These are phyloP conservation scores for Drosophila varians DNA, from an alignment of 1,140 invertebrate species.

Conservation along the genomic window DNA sequence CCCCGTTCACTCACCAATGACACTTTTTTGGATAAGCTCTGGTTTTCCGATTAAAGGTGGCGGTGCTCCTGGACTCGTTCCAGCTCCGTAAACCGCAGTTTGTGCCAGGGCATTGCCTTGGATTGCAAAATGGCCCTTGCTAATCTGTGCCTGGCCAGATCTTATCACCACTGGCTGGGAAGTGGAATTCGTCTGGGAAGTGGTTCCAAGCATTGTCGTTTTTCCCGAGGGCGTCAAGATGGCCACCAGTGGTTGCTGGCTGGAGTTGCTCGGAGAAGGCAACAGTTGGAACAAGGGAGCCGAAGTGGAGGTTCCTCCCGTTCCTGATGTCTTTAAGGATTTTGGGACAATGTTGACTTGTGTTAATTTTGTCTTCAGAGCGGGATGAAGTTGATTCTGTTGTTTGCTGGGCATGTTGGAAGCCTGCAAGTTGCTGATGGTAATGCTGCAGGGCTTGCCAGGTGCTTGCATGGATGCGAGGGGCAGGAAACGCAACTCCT, in stretches of 20 bases:
- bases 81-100: neutral
- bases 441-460: constrained; percentile 56
- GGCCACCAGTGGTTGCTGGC: constrained; percentile 32
- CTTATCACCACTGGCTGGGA: constrained; percentile 27
- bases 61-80: neutral
- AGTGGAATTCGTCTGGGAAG: neutral
- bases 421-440: constrained; percentile 28
- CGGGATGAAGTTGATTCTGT: constrained; percentile 21
- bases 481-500: constrained; percentile 60
- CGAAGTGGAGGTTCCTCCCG: neutral
- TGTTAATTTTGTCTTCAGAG: constrained; percentile 53
- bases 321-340: constrained; percentile 7
- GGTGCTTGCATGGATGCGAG: constrained; percentile 45
- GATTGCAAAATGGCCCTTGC: constrained; percentile 10
- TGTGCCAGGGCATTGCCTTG: constrained; percentile 21
- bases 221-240: constrained; percentile 45
- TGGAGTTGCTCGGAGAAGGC: constrained; percentile 3
- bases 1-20: neutral
- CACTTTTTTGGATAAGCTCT: neutral
- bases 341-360: constrained; percentile 30
- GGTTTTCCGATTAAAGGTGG: neutral
- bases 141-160: constrained; percentile 3
- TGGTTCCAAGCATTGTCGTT: neutral
- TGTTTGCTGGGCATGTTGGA: neutral
- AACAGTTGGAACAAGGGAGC: constrained; percentile 54